A percentile compares a stretch with the other conserved stretches of the same genome.
Conservation (phyloP, 1,140 invertebrate species). For the Drosophila cardini region DNA sequence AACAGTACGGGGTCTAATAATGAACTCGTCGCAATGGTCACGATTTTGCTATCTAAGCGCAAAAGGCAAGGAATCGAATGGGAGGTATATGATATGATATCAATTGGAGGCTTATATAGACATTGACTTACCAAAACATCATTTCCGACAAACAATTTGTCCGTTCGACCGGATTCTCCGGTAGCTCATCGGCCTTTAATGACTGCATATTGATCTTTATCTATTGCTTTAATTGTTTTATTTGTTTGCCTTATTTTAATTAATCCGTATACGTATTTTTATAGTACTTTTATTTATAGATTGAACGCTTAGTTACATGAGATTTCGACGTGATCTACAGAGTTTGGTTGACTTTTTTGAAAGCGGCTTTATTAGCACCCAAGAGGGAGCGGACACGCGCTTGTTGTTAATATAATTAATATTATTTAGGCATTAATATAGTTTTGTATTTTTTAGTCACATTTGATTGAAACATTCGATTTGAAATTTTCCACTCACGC, state of each 20-base stretch:
- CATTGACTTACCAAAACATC: conserved; percentile 65
- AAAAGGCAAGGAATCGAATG: background rate
- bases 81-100: conserved; percentile 1
- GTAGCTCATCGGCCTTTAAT: conserved; percentile 70
- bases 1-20: too few species aligned
- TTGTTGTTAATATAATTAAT: conserved; percentile 73
- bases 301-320: conserved; percentile 17
- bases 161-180: conserved; percentile 68
- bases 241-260: background rate
- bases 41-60: background rate
- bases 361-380: conserved; percentile 60
- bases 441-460: conserved; percentile 16
- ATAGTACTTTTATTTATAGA: conserved; percentile 2
- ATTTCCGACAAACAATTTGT: conserved; percentile 68
- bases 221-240: conserved; percentile 23
- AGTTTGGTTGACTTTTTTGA: conserved; percentile 24
- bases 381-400: conserved; percentile 62
- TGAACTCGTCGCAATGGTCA: conserved; percentile 45
- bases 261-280: background rate
- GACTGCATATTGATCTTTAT: conserved; percentile 60
- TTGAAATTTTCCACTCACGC: conserved; percentile 43
- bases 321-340: conserved; percentile 20
- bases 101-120: background rate
- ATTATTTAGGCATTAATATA: conserved; percentile 70
- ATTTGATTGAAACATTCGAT: conserved; percentile 26